phyloP scores from a whole-genome alignment of 2,888 invertebrate genomes.

The Lamproptera curius region DNA sequence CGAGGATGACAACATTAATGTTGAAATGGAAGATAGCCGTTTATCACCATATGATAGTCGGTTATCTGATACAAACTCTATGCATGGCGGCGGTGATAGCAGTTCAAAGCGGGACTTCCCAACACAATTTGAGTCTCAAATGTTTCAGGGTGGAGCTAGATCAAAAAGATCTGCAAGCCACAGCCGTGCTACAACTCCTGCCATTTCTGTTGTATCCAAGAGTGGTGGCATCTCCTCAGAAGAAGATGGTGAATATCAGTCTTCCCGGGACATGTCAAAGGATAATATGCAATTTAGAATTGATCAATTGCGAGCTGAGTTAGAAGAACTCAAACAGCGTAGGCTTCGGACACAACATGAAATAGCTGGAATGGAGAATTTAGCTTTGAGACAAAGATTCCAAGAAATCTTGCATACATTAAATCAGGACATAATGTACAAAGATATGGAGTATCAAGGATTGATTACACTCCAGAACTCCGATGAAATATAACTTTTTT shows the following conservation, averaged over 20 bases:
- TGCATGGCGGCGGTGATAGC: slow-evolving; percentile 46
- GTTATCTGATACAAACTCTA: slow-evolving; percentile 79
- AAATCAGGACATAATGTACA: slow-evolving; percentile 87
- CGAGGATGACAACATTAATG: slow-evolving; percentile 88
- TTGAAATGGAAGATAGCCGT: slow-evolving; percentile 89
- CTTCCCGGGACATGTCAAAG: slow-evolving; percentile 46
- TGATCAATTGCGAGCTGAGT: slow-evolving; percentile 84
- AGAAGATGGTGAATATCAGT: slow-evolving; percentile 52
- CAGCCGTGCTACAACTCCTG: slow-evolving; percentile 38
- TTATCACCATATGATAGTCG: slow-evolving; percentile 86
- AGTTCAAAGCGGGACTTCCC: slow-evolving; percentile 41
- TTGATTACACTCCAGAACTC: slow-evolving; percentile 60
- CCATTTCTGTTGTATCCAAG: slow-evolving; percentile 36
- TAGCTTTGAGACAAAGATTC: slow-evolving; percentile 89
- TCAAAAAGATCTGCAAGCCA: slow-evolving; percentile 38
- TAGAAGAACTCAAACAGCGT: slow-evolving; percentile 85
- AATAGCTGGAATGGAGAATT: slow-evolving; percentile 90
- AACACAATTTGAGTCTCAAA: slow-evolving; percentile 58
- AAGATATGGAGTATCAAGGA: slow-evolving; percentile 82
- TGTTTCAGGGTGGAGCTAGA: slow-evolving; percentile 38
- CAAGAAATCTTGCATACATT: slow-evolving; percentile 89
- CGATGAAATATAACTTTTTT: slow-evolving; percentile 58
- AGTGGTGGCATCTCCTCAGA: slow-evolving; percentile 49
- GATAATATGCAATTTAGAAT: slow-evolving; percentile 81
- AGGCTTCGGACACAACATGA: slow-evolving; percentile 89